Percentiles rank a stretch among this genome's conserved stretches.
Evolutionary conservation across 2,797 vertebrate genomes (phyloP).

Genomic region (Centroberyx gerrardi): DNA sequence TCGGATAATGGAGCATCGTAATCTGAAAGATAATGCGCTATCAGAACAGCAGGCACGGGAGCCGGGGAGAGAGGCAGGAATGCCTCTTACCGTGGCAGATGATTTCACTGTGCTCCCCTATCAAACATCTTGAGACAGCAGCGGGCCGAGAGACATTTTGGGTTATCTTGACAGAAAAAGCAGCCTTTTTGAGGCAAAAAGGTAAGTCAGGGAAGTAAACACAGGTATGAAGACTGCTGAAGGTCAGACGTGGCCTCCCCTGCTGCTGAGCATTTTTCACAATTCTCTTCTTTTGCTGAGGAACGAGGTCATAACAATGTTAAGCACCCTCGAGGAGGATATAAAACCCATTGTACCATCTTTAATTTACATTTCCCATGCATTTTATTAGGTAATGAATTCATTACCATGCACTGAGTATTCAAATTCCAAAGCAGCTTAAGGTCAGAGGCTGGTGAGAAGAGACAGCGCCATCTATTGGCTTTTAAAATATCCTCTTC

Average conservation of each 20-base stretch:
- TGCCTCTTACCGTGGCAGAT: slow-evolving; percentile 66
- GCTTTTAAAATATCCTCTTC: not conserved
- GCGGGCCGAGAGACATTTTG: slow-evolving; percentile 62
- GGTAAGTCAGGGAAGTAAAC: slow-evolving; percentile 53
- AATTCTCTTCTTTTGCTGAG: slow-evolving; percentile 44
- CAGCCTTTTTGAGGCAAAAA: slow-evolving; percentile 43
- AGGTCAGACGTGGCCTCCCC: slow-evolving; percentile 57
- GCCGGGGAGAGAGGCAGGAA: slow-evolving; percentile 56
- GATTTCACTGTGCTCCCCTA: slow-evolving; percentile 66
- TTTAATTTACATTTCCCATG: slow-evolving; percentile 68
- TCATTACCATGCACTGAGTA: slow-evolving; percentile 43
- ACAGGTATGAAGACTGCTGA: slow-evolving; percentile 36
- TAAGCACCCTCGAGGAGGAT: slow-evolving; percentile 45
- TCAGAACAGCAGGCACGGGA: slow-evolving; percentile 76
- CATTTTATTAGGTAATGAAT: slow-evolving; percentile 66
- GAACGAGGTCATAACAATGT: slow-evolving; percentile 63
- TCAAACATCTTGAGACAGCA: slow-evolving; percentile 76
- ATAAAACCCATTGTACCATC: slow-evolving; percentile 56
- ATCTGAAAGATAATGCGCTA: slow-evolving; percentile 88
- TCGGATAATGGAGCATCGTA: slow-evolving; percentile 95
- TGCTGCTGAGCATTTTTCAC: slow-evolving; percentile 17
- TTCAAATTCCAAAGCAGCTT: slow-evolving; percentile 38
- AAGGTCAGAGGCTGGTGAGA: slow-evolving; percentile 46
- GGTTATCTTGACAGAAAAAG: slow-evolving; percentile 73
- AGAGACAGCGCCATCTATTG: slow-evolving; percentile 47